These are phyloP conservation scores for Alviniconcha strummeri DNA, from an alignment of 2,888 invertebrate genomes.

Conservation along the genomic window DNA sequence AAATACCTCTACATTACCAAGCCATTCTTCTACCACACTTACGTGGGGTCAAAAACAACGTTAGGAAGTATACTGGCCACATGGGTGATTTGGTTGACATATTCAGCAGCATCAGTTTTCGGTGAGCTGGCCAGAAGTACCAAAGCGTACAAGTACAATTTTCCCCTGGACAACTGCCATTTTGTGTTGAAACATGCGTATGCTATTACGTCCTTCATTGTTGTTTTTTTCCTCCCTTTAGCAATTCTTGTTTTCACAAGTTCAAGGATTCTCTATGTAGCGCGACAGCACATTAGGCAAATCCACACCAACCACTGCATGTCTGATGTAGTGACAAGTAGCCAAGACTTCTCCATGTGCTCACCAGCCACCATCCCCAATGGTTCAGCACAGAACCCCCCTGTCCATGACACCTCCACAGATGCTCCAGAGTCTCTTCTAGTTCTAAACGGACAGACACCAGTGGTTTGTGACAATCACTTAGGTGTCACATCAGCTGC, in stretches of 20 bases:
- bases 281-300: constrained; percentile 48
- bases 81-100: constrained; percentile 48
- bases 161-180: constrained; percentile 43
- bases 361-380: too few relatives aligned
- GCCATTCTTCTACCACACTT: constrained; percentile 48
- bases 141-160: constrained; percentile 37
- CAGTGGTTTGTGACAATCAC: too few relatives aligned
- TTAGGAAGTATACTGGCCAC: constrained; percentile 41
- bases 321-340: background rate
- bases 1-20: constrained; percentile 54
- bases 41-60: constrained; percentile 42
- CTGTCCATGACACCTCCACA: too few relatives aligned
- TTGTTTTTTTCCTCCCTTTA: constrained; percentile 51
- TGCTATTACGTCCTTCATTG: constrained; percentile 43
- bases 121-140: constrained; percentile 46
- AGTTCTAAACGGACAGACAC: background rate
- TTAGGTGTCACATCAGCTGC: too few relatives aligned
- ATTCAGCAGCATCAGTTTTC: constrained; percentile 44
- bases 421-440: too few relatives aligned
- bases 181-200: constrained; percentile 52
- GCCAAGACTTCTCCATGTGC: constrained; percentile 12
- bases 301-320: constrained; percentile 39
- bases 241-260: constrained; percentile 52
- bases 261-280: constrained; percentile 49
- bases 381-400: too few relatives aligned